Evolutionary conservation across 1,140 invertebrate species (phyloP).

Genomic region (Papilio dardanus): DNA sequence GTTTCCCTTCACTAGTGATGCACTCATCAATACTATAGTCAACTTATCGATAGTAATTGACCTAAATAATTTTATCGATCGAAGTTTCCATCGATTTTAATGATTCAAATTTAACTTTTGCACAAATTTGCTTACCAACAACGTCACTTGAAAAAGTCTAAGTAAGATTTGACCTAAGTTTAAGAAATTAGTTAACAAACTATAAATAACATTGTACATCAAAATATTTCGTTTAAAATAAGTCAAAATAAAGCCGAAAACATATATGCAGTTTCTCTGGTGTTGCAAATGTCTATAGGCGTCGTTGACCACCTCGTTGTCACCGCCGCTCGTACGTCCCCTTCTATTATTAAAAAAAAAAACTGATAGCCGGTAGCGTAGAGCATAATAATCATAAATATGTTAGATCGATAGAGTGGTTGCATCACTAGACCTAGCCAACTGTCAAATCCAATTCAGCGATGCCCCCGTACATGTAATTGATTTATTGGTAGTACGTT

Average conservation of each 20-base stretch:
- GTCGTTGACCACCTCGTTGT: no score
- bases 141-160: neutral
- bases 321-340: no score
- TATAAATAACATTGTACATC: constrained; percentile 29
- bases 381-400: constrained; percentile 19
- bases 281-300: no score
- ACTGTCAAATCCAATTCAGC: constrained; percentile 81
- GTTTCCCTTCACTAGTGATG: constrained; percentile 70
- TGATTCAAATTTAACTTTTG: neutral
- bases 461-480: constrained; percentile 77
- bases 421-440: constrained; percentile 69
- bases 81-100: neutral
- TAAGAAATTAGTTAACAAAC: neutral
- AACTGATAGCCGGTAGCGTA: neutral
- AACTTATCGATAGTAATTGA: constrained; percentile 14
- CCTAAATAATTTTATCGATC: neutral
- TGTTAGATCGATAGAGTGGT: constrained; percentile 47
- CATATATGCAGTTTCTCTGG: no score
- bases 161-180: neutral
- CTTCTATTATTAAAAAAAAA: no score
- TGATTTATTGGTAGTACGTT: constrained; percentile 82
- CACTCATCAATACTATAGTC: constrained; percentile 38
- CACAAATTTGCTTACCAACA: neutral
- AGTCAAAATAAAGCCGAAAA: no score
- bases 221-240: constrained; percentile 36